Percentiles rank a stretch among this genome's conserved stretches.
phyloP scores from a whole-genome alignment of 2,888 invertebrate genomes.

The Drosophila mimetica region DNA sequence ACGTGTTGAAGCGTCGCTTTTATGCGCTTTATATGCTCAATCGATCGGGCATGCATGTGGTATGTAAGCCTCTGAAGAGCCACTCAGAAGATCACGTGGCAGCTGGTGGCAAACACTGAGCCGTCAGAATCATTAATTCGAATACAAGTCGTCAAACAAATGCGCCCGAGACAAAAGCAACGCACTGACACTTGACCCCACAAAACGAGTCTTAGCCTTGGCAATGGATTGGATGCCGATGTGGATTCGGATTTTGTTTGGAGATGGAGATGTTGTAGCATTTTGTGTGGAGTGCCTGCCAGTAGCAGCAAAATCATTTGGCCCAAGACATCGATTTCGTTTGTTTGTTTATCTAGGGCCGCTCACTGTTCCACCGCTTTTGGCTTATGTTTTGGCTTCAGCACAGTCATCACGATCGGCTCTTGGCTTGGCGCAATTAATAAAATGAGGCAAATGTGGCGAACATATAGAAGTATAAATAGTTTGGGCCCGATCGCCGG shows the following conservation, averaged over 20 bases:
- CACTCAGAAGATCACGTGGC: constrained; percentile 48
- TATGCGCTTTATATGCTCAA: constrained; percentile 33
- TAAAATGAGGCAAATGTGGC: constrained; percentile 62
- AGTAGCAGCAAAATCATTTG: constrained; percentile 23
- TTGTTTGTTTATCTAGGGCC: constrained; percentile 75
- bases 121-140: constrained; percentile 68
- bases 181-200: constrained; percentile 77
- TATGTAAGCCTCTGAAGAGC: constrained; percentile 1
- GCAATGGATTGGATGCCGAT: constrained; percentile 51
- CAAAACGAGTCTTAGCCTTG: constrained; percentile 71
- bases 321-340: constrained; percentile 43
- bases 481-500: constrained; percentile 55
- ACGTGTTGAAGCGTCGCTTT: constrained; percentile 49
- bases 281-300: constrained; percentile 46
- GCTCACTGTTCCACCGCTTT: constrained; percentile 44
- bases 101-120: constrained; percentile 33
- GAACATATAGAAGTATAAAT: constrained; percentile 73
- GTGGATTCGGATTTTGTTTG: constrained; percentile 4
- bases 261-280: constrained; percentile 48
- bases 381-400: constrained; percentile 33
- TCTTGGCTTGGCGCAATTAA: constrained; percentile 66
- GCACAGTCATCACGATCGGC: constrained; percentile 45
- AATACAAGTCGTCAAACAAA: constrained; percentile 45
- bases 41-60: constrained; percentile 2
- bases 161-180: constrained; percentile 40